Conservation (phyloP, 2,113 vertebrate genomes). For the Riparia riparia region DNA sequence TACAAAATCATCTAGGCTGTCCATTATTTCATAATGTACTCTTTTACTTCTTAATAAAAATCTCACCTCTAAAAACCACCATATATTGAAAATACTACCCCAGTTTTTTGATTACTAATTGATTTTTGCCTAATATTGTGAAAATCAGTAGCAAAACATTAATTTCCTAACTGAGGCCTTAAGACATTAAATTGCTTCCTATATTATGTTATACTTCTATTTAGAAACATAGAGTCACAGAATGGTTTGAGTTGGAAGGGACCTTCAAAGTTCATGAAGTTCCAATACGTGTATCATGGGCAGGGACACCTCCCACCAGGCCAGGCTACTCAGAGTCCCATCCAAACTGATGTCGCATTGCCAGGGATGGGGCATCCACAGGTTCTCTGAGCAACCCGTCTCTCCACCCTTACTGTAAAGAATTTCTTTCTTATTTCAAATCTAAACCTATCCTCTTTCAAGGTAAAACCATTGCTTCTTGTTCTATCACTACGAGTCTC, state of each 20-base stretch:
- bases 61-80: not conserved
- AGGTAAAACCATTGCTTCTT: not conserved
- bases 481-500: not conserved
- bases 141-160: not conserved
- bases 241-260: not conserved
- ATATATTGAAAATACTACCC: not conserved
- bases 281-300: fast-evolving
- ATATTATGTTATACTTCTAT: not conserved
- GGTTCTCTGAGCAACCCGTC: not conserved
- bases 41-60: not conserved
- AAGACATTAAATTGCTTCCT: not conserved
- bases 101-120: not conserved
- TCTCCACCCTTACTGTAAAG: fast-evolving
- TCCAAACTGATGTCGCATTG: not conserved
- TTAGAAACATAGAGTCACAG: not conserved
- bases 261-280: not conserved
- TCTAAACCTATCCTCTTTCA: not conserved
- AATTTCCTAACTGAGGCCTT: not conserved
- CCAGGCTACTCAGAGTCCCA: not conserved
- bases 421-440: too few species aligned
- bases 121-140: not conserved
- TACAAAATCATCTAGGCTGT: not conserved
- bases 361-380: fast-evolving
- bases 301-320: not conserved
- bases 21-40: not conserved